phyloP scores from a whole-genome alignment of 2,113 vertebrate species.

The Ploceus nigricollis region DNA sequence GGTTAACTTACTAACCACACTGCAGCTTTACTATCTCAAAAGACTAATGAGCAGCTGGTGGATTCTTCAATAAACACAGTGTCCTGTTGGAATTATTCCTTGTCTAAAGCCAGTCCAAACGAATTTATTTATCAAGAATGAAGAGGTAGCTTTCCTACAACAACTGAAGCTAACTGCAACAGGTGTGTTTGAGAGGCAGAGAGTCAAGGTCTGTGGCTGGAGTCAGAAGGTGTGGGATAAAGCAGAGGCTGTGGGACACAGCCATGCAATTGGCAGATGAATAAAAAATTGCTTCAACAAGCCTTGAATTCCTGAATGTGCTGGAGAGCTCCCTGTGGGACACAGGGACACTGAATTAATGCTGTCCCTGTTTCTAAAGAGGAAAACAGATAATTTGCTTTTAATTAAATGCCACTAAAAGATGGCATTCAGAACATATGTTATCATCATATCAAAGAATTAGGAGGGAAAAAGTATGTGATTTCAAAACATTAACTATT shows the following conservation, averaged over 20 bases:
- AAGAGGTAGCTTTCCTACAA: background rate
- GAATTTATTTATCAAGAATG: background rate
- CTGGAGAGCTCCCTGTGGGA: background rate
- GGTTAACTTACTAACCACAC: background rate
- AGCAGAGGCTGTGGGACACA: background rate
- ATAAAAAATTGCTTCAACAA: background rate
- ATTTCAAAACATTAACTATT: background rate
- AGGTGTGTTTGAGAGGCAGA: background rate
- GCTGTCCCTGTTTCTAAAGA: background rate
- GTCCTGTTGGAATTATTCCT: background rate
- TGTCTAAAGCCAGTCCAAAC: background rate
- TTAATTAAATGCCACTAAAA: background rate
- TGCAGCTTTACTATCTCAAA: background rate
- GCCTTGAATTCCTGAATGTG: background rate
- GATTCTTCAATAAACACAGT: background rate
- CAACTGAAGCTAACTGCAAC: background rate
- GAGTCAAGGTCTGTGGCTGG: background rate
- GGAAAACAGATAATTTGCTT: background rate
- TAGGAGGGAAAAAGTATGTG: background rate
- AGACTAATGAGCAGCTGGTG: background rate
- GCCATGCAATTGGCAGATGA: background rate
- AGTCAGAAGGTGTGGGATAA: background rate
- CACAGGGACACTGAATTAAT: background rate
- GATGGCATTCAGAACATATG: background rate
- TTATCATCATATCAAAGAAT: background rate